Evolutionary conservation across 2,888 invertebrate species (phyloP).

Genomic region (Dichetophora obliterata): DNA sequence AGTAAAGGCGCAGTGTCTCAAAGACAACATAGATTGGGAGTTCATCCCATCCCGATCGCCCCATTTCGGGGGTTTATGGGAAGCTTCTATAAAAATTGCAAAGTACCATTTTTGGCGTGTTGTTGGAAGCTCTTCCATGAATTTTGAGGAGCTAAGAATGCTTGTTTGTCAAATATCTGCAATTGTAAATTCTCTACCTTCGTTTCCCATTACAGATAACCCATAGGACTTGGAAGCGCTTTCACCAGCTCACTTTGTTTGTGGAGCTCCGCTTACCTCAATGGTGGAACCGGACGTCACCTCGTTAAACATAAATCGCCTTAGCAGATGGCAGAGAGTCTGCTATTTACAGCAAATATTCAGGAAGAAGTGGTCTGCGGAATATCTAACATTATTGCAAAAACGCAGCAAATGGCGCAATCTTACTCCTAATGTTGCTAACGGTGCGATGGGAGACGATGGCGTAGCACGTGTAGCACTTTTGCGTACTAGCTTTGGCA

Average conservation of each 20-base stretch:
- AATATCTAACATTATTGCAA: slow-evolving; percentile 42
- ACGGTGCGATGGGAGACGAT: slow-evolving; percentile 31
- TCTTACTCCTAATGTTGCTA: not conserved
- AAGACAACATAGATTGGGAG: slow-evolving; percentile 7
- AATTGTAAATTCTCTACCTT: slow-evolving; percentile 45
- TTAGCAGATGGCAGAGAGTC: slow-evolving; percentile 44
- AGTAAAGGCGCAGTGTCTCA: slow-evolving; percentile 16
- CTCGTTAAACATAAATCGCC: slow-evolving; percentile 15
- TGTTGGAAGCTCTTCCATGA: slow-evolving; percentile 27
- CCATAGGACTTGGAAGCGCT: slow-evolving; percentile 44
- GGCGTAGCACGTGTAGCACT: slow-evolving; percentile 28
- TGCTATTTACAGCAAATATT: slow-evolving; percentile 45
- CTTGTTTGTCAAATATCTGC: slow-evolving; percentile 46
- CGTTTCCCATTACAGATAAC: slow-evolving; percentile 48
- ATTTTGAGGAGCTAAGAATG: slow-evolving; percentile 44
- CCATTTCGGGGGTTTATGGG: no score
- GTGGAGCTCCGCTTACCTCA: slow-evolving; percentile 23
- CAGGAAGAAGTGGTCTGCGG: slow-evolving; percentile 42
- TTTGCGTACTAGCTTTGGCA: slow-evolving; percentile 10
- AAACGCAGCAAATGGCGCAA: slow-evolving; percentile 44
- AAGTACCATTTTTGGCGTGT: slow-evolving; percentile 39
- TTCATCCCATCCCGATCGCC: not conserved
- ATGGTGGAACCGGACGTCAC: slow-evolving; percentile 32
- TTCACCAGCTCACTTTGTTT: slow-evolving; percentile 38
- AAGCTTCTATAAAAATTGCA: slow-evolving; percentile 35